These are phyloP conservation scores for Cerastis rubricosa DNA, from an alignment of 2,888 invertebrate species.

Conservation along the genomic window DNA sequence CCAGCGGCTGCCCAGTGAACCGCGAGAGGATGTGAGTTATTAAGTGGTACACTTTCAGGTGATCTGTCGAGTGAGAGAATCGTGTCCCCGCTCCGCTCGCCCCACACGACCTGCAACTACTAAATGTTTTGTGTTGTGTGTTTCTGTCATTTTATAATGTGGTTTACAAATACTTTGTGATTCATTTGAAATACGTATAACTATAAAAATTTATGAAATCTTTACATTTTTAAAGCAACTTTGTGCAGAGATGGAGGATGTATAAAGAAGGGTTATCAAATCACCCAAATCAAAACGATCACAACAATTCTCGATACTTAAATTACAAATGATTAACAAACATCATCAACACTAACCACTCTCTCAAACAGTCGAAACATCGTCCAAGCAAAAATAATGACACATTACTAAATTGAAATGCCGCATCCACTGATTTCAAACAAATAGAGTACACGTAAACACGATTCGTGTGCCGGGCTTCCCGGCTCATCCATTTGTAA, in stretches of 20 bases:
- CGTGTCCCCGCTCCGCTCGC: constrained; percentile 73
- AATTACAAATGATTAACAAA: constrained; percentile 4
- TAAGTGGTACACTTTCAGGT: constrained; percentile 90
- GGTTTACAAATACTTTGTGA: background rate
- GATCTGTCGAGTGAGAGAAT: constrained; percentile 90
- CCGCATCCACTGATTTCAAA: constrained; percentile 77
- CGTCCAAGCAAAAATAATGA: constrained; percentile 53
- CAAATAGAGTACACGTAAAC: constrained; percentile 62
- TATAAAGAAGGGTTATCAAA: background rate
- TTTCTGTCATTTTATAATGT: constrained; percentile 7
- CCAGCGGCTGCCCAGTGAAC: constrained; percentile 90
- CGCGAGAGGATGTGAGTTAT: constrained; percentile 90
- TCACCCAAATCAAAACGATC: background rate
- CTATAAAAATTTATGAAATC: background rate
- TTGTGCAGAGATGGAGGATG: too few relatives aligned
- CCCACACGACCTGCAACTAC: constrained; percentile 65
- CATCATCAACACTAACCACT: constrained; percentile 7
- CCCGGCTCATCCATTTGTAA: constrained; percentile 83
- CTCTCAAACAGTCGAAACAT: constrained; percentile 35
- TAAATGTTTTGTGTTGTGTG: constrained; percentile 50
- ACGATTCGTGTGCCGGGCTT: constrained; percentile 69
- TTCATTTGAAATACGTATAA: background rate
- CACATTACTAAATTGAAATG: constrained; percentile 66
- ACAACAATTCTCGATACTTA: background rate
- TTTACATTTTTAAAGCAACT: background rate